Evolutionary conservation across 2,113 vertebrate genomes (phyloP).

Genomic region (Bothrops jararaca): DNA sequence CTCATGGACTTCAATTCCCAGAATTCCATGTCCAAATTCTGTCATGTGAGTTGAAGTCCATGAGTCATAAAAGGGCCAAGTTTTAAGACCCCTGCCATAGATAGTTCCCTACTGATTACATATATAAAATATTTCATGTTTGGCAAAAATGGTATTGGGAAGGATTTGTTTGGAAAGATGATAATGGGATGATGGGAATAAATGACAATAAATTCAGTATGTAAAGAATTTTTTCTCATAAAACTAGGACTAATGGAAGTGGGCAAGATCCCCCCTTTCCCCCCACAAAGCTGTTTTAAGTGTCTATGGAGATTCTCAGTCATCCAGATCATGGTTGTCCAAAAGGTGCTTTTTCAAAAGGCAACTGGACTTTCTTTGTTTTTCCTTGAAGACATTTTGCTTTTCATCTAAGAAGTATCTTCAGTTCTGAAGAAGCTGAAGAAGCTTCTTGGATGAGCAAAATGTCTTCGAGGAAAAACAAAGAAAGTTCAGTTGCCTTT

Average conservation of each 20-base stretch:
- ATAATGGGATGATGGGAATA: background rate
- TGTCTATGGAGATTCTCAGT: background rate
- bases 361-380: too few species aligned
- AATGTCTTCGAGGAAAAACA: too few species aligned
- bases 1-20: too few species aligned
- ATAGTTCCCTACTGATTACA: slow-evolving; percentile 1
- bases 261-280: background rate
- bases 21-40: too few species aligned
- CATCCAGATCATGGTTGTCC: background rate
- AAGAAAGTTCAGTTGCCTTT: too few species aligned
- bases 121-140: background rate
- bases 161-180: background rate
- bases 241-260: background rate
- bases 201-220: background rate
- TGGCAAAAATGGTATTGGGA: background rate
- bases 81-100: background rate
- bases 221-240: background rate
- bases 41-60: too few species aligned
- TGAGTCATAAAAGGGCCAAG: too few species aligned
- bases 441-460: too few species aligned
- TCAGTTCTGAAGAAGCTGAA: too few species aligned
- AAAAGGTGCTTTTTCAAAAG: too few species aligned
- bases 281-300: background rate
- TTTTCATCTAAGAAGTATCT: too few species aligned
- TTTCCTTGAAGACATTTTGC: too few species aligned